Evolutionary conservation across 2,888 invertebrate genomes (phyloP).

Genomic region (Andrena marginata): DNA sequence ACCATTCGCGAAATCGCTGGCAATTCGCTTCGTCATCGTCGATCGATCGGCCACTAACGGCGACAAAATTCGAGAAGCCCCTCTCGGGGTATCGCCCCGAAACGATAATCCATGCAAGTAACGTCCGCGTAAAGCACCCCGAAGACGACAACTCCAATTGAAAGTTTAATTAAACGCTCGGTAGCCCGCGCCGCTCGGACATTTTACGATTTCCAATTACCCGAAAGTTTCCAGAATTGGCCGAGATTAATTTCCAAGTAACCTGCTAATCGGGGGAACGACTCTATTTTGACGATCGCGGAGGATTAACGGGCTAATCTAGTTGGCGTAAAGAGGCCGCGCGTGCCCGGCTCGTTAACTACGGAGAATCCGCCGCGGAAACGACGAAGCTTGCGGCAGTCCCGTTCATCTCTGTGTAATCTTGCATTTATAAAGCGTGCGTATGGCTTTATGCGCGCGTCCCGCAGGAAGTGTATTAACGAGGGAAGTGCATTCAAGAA

Average conservation of each 20-base stretch:
- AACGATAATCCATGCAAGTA: slow-evolving; percentile 25
- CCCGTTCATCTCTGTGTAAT: background rate
- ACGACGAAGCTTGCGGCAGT: background rate
- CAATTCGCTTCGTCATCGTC: background rate
- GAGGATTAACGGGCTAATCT: background rate
- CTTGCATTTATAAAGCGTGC: background rate
- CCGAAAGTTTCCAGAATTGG: slow-evolving; percentile 38
- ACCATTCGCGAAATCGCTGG: background rate
- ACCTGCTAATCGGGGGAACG: background rate
- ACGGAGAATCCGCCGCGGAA: background rate
- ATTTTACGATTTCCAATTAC: slow-evolving; percentile 51
- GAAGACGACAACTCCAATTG: slow-evolving; percentile 49
- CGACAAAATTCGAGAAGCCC: background rate
- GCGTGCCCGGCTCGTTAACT: background rate
- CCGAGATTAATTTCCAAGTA: slow-evolving; percentile 52
- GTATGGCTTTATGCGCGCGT: background rate
- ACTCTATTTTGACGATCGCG: slow-evolving; percentile 6
- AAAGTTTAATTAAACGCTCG: slow-evolving; percentile 67
- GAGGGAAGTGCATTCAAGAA: background rate
- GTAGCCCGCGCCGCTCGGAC: slow-evolving; percentile 22
- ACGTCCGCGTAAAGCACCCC: slow-evolving; percentile 4
- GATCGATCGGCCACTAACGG: slow-evolving; percentile 1
- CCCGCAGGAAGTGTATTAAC: slow-evolving; percentile 24
- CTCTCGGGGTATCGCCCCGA: background rate
- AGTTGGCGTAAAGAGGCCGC: too few relatives aligned